Evolutionary conservation across 2,113 vertebrate species (phyloP).

Genomic region (Paraplagusia blochii): DNA sequence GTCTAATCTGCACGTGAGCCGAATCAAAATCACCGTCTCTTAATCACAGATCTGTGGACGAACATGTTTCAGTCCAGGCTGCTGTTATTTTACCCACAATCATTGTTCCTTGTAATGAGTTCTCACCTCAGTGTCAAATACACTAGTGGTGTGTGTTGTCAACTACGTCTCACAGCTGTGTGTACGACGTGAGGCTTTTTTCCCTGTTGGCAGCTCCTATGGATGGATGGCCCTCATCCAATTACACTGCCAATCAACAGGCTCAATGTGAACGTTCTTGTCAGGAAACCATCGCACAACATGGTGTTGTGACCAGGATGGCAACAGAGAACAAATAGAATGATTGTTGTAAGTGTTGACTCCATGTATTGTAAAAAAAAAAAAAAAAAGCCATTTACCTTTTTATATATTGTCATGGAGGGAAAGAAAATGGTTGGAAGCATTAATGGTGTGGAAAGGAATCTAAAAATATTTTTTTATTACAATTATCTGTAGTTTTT

Average conservation of each 20-base stretch:
- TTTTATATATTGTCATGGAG: too few species aligned
- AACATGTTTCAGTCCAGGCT: conserved; percentile 2
- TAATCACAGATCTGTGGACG: conserved; percentile 11
- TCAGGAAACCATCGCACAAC: conserved; percentile 1
- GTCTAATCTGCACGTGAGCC: too few species aligned
- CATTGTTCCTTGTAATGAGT: conserved; percentile 16
- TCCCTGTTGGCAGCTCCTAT: conserved; percentile 31
- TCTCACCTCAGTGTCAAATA: conserved; percentile 32
- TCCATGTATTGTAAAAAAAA: too few species aligned
- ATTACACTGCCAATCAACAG: conserved; percentile 33
- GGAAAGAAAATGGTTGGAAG: too few species aligned
- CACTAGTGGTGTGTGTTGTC: conserved; percentile 13
- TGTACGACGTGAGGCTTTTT: conserved; percentile 8
- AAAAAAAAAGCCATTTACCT: too few species aligned
- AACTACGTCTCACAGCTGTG: conserved; percentile 43
- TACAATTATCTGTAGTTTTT: too few species aligned
- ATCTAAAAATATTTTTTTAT: too few species aligned
- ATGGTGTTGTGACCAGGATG: conserved; percentile 6
- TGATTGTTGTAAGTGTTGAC: too few species aligned
- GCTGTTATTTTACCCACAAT: conserved; percentile 5
- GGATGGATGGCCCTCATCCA: conserved; percentile 36
- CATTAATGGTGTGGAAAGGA: too few species aligned
- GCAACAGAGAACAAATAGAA: not conserved
- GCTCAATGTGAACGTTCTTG: conserved; percentile 14
- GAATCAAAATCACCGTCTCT: not conserved